These are phyloP conservation scores for Eupeodes corollae DNA, from an alignment of 1,140 invertebrate genomes.

Conservation along the genomic window DNA sequence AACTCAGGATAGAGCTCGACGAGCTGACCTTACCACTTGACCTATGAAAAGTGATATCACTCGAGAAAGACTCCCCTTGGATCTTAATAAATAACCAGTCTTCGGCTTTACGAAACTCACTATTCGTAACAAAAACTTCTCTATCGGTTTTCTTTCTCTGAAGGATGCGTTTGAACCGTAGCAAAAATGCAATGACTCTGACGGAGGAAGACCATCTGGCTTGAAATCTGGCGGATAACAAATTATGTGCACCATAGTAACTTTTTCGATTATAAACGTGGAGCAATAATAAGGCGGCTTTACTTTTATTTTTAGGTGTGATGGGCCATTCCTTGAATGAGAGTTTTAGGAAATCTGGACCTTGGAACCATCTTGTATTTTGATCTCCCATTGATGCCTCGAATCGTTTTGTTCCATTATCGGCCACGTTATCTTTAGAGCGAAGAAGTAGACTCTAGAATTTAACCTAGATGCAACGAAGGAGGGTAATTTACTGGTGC, in stretches of 20 bases:
- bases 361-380: background rate
- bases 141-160: background rate
- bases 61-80: too few species aligned
- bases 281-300: too few species aligned
- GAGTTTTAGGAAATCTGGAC: background rate
- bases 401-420: slow-evolving; percentile 7
- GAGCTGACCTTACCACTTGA: too few species aligned
- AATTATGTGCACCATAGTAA: background rate
- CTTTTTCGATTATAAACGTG: background rate
- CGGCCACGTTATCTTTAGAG: slow-evolving; percentile 22
- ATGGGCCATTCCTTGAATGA: background rate
- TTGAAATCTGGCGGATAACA: background rate
- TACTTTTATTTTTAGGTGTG: too few species aligned
- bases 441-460: slow-evolving; percentile 11
- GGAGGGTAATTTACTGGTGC: background rate
- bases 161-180: background rate
- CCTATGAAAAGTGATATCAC: too few species aligned
- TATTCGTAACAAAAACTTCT: background rate
- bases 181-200: background rate
- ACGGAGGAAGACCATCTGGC: background rate
- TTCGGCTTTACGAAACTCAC: too few species aligned
- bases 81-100: too few species aligned
- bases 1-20: too few species aligned
- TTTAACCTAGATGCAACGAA: slow-evolving; percentile 18
- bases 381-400: background rate